These are phyloP conservation scores for Lepidotrigona ventralis DNA, from an alignment of 1,140 invertebrate species.

Conservation along the genomic window DNA sequence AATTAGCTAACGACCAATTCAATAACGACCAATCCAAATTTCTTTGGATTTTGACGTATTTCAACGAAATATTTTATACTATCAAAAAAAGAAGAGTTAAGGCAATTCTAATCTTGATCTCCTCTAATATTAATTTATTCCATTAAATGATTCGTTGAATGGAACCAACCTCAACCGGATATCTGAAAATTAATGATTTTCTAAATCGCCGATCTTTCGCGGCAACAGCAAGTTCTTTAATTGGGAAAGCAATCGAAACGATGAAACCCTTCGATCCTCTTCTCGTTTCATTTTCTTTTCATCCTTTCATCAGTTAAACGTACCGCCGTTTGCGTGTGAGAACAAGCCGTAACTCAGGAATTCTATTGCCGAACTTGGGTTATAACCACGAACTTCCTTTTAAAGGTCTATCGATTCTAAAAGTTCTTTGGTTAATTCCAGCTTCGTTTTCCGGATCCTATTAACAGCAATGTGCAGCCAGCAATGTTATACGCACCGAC, in stretches of 20 bases:
- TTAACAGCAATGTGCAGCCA: slow-evolving; percentile 6
- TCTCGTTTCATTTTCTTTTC: slow-evolving; percentile 23
- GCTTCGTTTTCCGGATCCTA: slow-evolving; percentile 20
- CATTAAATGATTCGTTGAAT: neutral
- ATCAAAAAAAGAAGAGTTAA: neutral
- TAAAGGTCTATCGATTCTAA: slow-evolving; percentile 46
- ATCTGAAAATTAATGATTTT: neutral
- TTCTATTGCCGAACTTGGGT: slow-evolving; percentile 49
- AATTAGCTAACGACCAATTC: neutral
- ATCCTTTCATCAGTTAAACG: slow-evolving; percentile 6
- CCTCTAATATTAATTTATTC: neutral
- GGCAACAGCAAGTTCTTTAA: neutral
- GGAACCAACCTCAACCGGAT: accelerated
- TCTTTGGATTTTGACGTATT: neutral
- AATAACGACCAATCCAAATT: too few relatives aligned
- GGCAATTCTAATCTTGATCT: neutral
- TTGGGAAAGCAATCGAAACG: neutral
- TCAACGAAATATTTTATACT: neutral
- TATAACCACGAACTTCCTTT: slow-evolving; percentile 49
- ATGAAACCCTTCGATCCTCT: slow-evolving; percentile 26
- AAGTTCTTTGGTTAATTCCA: slow-evolving; percentile 49
- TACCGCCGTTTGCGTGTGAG: slow-evolving; percentile 17
- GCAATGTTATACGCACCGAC: slow-evolving; percentile 21
- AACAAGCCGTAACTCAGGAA: slow-evolving; percentile 49
- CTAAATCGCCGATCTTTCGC: neutral